Evolutionary conservation across 2,113 vertebrate species (phyloP).

Genomic region (Chloebia gouldiae): DNA sequence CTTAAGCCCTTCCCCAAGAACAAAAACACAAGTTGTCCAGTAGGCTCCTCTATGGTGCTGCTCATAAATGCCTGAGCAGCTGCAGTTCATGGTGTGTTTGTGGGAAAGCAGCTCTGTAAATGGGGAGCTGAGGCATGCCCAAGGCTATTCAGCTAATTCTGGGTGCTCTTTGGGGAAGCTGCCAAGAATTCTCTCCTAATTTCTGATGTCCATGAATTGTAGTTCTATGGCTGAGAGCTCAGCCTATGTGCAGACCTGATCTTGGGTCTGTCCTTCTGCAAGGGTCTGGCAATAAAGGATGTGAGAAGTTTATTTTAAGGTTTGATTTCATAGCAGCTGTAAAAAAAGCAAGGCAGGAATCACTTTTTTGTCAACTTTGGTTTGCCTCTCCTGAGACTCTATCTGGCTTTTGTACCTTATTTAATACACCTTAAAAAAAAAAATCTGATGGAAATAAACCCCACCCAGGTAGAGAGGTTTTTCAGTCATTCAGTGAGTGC

Average conservation of each 20-base stretch:
- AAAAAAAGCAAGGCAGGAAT: neutral
- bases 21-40: neutral
- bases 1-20: neutral
- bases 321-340: neutral
- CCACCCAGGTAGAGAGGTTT: neutral
- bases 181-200: neutral
- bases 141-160: neutral
- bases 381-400: neutral
- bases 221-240: neutral
- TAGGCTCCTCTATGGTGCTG: neutral
- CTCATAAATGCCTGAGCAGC: neutral
- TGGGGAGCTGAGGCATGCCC: neutral
- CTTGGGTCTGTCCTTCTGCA: neutral
- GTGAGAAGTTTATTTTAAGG: neutral
- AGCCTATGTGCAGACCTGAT: neutral
- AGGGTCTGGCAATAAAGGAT: neutral
- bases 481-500: neutral
- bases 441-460: neutral
- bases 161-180: neutral
- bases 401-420: neutral
- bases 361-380: neutral
- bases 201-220: neutral
- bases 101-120: neutral
- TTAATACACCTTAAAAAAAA: neutral
- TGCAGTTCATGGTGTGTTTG: neutral